Base-by-base conservation (phyloP, 2,888 invertebrate species). In the Nycteola revayana region DNA sequence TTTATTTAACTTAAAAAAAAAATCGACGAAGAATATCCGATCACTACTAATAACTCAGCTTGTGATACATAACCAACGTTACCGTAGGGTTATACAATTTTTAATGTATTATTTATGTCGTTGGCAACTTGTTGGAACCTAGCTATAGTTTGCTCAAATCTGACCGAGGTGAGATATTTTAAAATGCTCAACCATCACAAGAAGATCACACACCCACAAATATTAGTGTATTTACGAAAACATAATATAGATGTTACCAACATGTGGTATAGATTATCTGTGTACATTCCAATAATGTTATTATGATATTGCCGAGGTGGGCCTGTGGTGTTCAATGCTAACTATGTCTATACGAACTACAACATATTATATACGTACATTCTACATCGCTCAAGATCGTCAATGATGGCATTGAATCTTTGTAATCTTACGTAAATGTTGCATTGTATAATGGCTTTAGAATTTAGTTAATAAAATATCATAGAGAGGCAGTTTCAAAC, bases 21-120 rank as follows among this genome's bases (percentile, higher is more conserved):
- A n/a, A n/a, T n/a, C n/a, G n/a, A n/a, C n/a, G n/a, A n/a, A n/a
- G n/a, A n/a, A n/a, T n/a, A n/a, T n/a, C n/a, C n/a, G n/a, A n/a
- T n/a, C n/a, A n/a, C n/a, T n/a, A n/a, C n/a, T 14, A 3, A 14
- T 14, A 55, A 59, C 52, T 51, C 48, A 36, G 58, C 60, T 71
- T 67, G 65, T 73, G 63, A 70, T 58, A 58, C 33, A 39, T 60
- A 60, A 67, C 45, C 50, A 54, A 60, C 61, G 64, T 72, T 70
- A 71, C 69, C 70, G 41, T 70, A 67, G 57, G 48, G 53, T 61
- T 58, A 56, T 59, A 49, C 36, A 28, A 31, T 32, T 35, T 23
- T 32, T 46, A 42, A 29, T 32, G 49, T 41, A 38, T 40, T 43
- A 34, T 42, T 45, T 42, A 41, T 46, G 25, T 36, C 14, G 9